A percentile compares a stretch with the other conserved stretches of the same genome.
These are phyloP conservation scores for Pipistrellus nathusii DNA, from an alignment of 2,797 vertebrate species.

Conservation along the genomic window DNA sequence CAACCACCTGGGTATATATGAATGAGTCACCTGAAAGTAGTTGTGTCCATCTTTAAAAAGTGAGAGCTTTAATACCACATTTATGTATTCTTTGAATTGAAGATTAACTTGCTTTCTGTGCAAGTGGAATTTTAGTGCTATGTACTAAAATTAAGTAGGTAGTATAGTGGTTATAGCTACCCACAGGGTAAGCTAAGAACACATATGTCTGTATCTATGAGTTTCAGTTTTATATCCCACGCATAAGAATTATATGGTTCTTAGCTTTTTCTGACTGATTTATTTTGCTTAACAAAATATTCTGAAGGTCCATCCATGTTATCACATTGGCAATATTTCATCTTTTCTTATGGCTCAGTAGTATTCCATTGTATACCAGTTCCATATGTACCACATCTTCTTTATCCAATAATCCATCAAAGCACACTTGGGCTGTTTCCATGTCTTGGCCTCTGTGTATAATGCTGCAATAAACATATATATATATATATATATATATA, in stretches of 20 bases:
- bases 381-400: background rate
- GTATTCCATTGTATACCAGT: background rate
- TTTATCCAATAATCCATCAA: background rate
- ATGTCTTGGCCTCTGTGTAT: background rate
- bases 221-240: background rate
- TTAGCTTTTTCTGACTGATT: background rate
- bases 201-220: background rate
- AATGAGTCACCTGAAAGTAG: background rate
- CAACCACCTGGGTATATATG: background rate
- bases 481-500: no score
- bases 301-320: background rate
- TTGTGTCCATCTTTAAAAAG: background rate
- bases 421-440: background rate
- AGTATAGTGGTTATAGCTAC: background rate
- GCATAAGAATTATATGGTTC: background rate
- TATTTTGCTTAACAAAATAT: background rate
- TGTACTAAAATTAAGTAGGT: background rate
- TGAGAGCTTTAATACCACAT: background rate
- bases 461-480: background rate
- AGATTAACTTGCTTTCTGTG: background rate
- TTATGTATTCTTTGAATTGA: constrained; percentile 19
- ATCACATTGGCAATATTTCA: background rate
- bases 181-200: background rate
- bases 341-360: background rate
- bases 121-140: background rate